phyloP scores from a whole-genome alignment of 1,140 invertebrate species.

The Wasmannia auropunctata region DNA sequence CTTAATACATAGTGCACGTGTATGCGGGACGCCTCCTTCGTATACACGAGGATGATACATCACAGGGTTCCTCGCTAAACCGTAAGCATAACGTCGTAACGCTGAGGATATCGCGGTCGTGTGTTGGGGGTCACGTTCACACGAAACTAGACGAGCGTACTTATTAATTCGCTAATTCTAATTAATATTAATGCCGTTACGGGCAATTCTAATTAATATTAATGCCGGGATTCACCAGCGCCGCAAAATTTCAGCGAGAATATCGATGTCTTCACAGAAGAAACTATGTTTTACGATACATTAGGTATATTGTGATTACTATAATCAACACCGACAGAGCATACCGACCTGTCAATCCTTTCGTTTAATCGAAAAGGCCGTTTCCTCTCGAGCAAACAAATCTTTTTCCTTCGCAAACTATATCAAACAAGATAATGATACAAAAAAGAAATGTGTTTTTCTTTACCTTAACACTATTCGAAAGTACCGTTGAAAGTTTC shows the following conservation, averaged over 20 bases:
- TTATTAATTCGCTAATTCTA: slow-evolving; percentile 81
- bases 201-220: slow-evolving; percentile 83
- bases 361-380: not conserved
- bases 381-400: not conserved
- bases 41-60: slow-evolving; percentile 36
- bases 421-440: not conserved
- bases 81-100: slow-evolving; percentile 30
- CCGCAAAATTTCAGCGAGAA: slow-evolving; percentile 11
- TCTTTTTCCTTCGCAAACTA: not conserved
- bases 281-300: not conserved
- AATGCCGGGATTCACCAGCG: slow-evolving; percentile 62
- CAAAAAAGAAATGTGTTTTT: not conserved
- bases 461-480: not conserved
- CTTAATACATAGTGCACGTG: not conserved
- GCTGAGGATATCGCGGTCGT: slow-evolving; percentile 11
- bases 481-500: slow-evolving; percentile 55
- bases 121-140: slow-evolving; percentile 80
- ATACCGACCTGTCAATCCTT: not conserved
- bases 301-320: not conserved
- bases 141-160: slow-evolving; percentile 72
- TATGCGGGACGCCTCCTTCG: not conserved
- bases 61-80: slow-evolving; percentile 37
- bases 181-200: slow-evolving; percentile 82
- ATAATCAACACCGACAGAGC: slow-evolving; percentile 11
- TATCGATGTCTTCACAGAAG: not conserved